A percentile compares a stretch with the other conserved stretches of the same genome.
phyloP scores from a whole-genome alignment of 2,797 vertebrate genomes.

The Siniperca undulata region DNA sequence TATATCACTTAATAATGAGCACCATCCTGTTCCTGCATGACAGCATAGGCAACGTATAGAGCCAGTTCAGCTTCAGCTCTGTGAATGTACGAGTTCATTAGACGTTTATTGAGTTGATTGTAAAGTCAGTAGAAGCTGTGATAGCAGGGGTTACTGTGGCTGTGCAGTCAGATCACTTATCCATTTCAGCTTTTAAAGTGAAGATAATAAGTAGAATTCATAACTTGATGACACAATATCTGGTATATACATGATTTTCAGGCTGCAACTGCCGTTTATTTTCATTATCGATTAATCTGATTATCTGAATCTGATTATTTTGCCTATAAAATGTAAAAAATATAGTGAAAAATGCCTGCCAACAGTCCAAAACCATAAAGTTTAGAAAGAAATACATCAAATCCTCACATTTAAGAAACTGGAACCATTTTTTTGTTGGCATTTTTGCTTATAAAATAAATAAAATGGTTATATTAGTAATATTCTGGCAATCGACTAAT shows the following conservation, averaged over 20 bases:
- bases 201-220: conserved; percentile 33
- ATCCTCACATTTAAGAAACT: background rate
- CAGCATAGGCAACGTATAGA: conserved; percentile 51
- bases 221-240: conserved; percentile 1
- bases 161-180: conserved; percentile 18
- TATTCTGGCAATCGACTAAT: background rate
- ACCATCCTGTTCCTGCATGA: conserved; percentile 47
- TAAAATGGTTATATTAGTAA: background rate
- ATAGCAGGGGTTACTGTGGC: conserved; percentile 9
- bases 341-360: background rate
- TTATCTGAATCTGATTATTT: too few relatives aligned
- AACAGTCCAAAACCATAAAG: background rate
- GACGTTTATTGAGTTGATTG: conserved; percentile 50
- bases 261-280: background rate
- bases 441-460: background rate
- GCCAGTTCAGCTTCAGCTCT: conserved; percentile 50
- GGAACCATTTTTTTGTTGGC: background rate
- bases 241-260: background rate
- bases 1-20: conserved; percentile 68
- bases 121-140: conserved; percentile 41
- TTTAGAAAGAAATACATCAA: background rate
- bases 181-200: conserved; percentile 49
- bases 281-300: background rate
- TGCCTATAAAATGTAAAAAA: background rate
- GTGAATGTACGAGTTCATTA: conserved; percentile 53